Conservation (phyloP, 2,113 vertebrate genomes). For the Melanerpes formicivorus region DNA sequence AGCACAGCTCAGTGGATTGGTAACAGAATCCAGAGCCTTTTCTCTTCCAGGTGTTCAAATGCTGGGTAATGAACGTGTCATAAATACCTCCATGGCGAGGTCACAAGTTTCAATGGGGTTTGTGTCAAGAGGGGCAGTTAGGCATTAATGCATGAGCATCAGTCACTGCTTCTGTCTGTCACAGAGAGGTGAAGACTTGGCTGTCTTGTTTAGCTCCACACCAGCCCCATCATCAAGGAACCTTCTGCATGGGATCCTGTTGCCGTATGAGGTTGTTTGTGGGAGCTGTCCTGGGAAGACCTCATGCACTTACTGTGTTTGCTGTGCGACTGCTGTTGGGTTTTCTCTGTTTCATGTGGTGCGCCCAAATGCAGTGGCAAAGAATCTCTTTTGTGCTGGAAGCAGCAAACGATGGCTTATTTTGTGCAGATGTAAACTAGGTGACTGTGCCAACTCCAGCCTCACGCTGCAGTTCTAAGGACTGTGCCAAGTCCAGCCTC, state of each 20-base stretch:
- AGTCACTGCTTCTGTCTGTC: background rate
- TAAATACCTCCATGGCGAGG: constrained; percentile 52
- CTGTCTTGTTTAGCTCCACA: background rate
- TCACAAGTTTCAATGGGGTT: constrained; percentile 12
- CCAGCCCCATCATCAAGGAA: background rate
- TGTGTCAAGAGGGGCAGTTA: background rate
- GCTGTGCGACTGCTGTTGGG: background rate
- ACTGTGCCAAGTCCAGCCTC: background rate
- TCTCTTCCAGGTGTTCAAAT: constrained; percentile 49
- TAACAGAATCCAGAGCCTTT: constrained; percentile 50
- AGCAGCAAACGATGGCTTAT: background rate
- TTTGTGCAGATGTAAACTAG: background rate
- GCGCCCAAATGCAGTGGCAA: background rate
- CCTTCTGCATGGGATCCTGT: background rate
- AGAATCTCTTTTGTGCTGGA: background rate
- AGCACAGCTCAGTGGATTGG: background rate
- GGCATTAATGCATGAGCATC: background rate
- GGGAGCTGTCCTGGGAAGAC: background rate
- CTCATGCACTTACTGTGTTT: background rate
- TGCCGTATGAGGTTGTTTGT: background rate
- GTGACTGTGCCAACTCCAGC: background rate
- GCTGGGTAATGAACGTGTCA: constrained; percentile 33
- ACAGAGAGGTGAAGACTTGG: accelerated
- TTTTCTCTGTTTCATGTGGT: background rate
- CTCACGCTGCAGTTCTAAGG: background rate